Evolutionary conservation across 2,797 vertebrate species (phyloP).

Genomic region (Aphelocoma californica): DNA sequence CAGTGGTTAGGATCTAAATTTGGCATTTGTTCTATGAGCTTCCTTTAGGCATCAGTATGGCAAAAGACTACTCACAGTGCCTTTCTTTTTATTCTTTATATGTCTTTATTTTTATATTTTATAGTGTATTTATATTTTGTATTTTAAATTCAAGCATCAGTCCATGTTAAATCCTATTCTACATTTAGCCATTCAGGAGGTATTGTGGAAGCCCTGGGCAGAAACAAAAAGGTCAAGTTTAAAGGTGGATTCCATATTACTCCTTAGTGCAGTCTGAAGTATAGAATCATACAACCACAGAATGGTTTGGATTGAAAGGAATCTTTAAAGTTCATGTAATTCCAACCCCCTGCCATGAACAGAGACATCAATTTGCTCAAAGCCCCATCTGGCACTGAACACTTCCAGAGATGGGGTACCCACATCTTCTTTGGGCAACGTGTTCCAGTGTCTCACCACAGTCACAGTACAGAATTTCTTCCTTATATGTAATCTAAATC

Average conservation of each 20-base stretch:
- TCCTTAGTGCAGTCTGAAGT: background rate
- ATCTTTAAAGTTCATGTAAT: background rate
- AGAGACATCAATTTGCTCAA: background rate
- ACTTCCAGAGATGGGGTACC: background rate
- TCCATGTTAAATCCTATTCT: background rate
- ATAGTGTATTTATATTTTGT: background rate
- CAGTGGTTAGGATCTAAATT: background rate
- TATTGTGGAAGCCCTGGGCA: background rate
- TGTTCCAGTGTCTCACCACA: background rate
- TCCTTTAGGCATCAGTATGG: background rate
- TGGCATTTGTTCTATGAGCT: background rate
- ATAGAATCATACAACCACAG: background rate
- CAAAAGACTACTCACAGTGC: background rate
- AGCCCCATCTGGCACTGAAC: background rate
- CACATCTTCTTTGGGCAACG: background rate
- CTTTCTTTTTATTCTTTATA: background rate
- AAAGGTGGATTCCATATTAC: background rate
- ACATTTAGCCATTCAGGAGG: background rate
- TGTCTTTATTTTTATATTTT: background rate
- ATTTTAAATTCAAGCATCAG: background rate
- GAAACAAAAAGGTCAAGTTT: background rate
- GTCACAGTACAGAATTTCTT: background rate
- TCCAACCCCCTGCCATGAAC: accelerated
- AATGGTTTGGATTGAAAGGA: background rate
- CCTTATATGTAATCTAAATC: background rate